Evolutionary conservation across 2,113 vertebrate genomes (phyloP), one percentile per base, ranked within the genome.

Genomic region (Danio rerio): DNA sequence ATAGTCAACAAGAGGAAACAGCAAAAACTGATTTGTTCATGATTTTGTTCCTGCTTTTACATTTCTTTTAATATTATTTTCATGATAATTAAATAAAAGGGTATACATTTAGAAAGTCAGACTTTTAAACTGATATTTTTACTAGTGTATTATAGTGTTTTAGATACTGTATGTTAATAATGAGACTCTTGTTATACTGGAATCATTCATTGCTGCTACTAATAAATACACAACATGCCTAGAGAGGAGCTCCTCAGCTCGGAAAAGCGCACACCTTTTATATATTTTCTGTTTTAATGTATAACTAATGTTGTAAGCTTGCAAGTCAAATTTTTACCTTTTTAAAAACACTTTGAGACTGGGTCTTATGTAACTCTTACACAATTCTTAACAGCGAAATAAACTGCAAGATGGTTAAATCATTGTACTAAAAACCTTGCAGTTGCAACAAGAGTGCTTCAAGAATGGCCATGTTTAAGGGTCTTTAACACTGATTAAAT

Each of bases 271-370:
- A n/a, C 21, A 73, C 21, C 16, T 12, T 31, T 11, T 50, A 40
- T 49, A n/a, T 6, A 7, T 55, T 10, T 72, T n/a, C 52, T n/a
- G 12, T 49, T 50, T 62, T 10, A 50, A 49, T 6, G 8, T 49
- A 18, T 49, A 49, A 2, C n/a, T 53, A 2, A 77, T 77, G 50
- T 62, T 0, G 20, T 43, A 31, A 53, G 0, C 5, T 63, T 62
- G 63, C 21, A 2, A 50, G 75, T 65, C 12, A 65, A 65, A n/a
- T 53, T 10, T 70, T 78, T 78, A 65, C 61, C 6, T 65, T 53
- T 13, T 63, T 45, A 65, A 52, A 71, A 74, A 65, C 75, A 78
- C 20, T n/a, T 42, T 20, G 31, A 58, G 62, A 9, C 21, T 53
- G 65, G 65, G 76, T 65, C 74, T 62, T 43, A 15, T 53, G 73